Conservation (phyloP, 2,113 vertebrate genomes). For the Corvus hawaiiensis region DNA sequence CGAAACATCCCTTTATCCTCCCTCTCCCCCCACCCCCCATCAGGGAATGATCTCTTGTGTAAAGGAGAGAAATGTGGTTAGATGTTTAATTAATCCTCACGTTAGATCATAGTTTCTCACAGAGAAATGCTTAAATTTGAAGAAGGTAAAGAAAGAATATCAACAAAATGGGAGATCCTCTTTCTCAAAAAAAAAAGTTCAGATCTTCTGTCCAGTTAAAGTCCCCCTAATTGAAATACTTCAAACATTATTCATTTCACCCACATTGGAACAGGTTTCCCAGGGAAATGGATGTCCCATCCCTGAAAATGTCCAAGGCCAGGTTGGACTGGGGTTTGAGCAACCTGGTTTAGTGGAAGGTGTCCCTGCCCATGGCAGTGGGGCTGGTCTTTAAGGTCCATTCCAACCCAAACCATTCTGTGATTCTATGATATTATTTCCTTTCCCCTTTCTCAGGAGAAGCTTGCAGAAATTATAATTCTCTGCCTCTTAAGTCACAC, state of each 20-base stretch:
- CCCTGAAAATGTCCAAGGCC: neutral
- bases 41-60: slow-evolving; percentile 17
- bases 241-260: neutral
- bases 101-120: neutral
- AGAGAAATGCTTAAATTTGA: neutral
- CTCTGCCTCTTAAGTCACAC: neutral
- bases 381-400: neutral
- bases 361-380: neutral
- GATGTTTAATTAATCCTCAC: slow-evolving; percentile 23
- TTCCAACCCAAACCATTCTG: neutral
- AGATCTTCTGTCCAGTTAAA: neutral
- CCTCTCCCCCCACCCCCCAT: neutral
- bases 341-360: neutral
- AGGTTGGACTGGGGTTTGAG: neutral
- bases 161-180: neutral
- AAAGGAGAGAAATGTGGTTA: slow-evolving; percentile 22
- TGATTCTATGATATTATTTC: neutral
- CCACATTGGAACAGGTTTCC: neutral
- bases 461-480: neutral
- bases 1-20: neutral
- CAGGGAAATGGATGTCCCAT: neutral
- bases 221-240: neutral
- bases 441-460: neutral
- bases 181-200: neutral
- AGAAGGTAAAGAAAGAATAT: neutral